These are phyloP conservation scores for Ceramica pisi DNA, from an alignment of 2,888 invertebrate genomes.

Conservation along the genomic window DNA sequence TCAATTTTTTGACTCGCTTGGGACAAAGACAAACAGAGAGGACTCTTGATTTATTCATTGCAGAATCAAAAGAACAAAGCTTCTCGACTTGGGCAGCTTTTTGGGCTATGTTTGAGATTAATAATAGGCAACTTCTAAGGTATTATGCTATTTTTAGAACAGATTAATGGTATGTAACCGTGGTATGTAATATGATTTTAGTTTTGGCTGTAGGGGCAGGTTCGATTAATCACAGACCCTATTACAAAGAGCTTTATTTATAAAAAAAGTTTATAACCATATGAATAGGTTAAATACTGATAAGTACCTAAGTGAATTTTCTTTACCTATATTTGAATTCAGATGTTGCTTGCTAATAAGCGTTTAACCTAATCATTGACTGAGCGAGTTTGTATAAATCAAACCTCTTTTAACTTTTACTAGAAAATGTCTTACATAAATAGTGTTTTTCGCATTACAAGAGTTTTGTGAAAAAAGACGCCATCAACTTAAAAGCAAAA, in stretches of 20 bases:
- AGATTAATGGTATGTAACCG: not conserved
- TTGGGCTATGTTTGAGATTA: slow-evolving; percentile 24
- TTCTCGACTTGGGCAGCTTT: slow-evolving; percentile 19
- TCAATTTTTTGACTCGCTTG: slow-evolving; percentile 53
- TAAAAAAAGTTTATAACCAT: no score
- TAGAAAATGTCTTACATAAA: not conserved
- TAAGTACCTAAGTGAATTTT: no score
- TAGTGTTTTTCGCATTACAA: not conserved
- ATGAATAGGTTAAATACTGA: no score
- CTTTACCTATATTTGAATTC: no score
- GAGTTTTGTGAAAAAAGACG: not conserved
- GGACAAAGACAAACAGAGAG: slow-evolving; percentile 37
- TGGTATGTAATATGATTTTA: not conserved
- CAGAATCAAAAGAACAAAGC: slow-evolving; percentile 52
- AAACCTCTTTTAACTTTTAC: not conserved
- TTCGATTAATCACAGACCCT: not conserved
- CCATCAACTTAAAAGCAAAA: not conserved
- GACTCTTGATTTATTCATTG: slow-evolving; percentile 58
- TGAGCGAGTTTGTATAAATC: no score
- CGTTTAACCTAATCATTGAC: no score
- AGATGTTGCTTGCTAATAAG: no score
- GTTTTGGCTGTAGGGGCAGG: not conserved
- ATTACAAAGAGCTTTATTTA: not conserved
- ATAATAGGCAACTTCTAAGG: slow-evolving; percentile 6
- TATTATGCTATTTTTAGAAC: slow-evolving; percentile 1